Percentiles rank a stretch among this genome's conserved stretches.
phyloP scores from a whole-genome alignment of 2,888 invertebrate genomes.

The Ryuthela nishihirai region DNA sequence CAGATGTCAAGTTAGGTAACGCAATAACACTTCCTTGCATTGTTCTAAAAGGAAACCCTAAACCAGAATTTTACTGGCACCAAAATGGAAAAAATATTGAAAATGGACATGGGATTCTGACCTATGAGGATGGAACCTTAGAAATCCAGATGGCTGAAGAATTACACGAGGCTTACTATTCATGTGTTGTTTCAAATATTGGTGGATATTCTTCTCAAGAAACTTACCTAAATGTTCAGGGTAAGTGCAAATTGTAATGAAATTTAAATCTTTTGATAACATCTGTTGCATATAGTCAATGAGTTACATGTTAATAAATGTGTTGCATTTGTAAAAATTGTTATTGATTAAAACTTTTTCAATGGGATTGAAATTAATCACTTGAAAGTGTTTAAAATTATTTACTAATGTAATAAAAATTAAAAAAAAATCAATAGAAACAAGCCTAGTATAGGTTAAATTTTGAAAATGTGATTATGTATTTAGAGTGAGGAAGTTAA shows the following conservation, averaged over 20 bases:
- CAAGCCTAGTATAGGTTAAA: no score
- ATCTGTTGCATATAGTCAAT: no score
- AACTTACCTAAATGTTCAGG: constrained; percentile 20
- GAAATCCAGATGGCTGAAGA: constrained; percentile 18
- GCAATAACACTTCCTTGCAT: constrained; percentile 51
- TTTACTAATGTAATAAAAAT: no score
- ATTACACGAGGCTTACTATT: constrained; percentile 20
- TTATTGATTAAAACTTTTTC: no score
- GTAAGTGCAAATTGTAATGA: no score
- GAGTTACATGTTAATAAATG: no score
- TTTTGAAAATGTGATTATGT: background rate
- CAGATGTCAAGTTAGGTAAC: constrained; percentile 51
- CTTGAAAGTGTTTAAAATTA: no score
- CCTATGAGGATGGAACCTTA: constrained; percentile 18
- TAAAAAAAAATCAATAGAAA: no score
- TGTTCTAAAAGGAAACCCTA: constrained; percentile 52
- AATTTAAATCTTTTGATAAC: no score
- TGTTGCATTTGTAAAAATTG: no score
- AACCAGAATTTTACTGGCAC: constrained; percentile 50
- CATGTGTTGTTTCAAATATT: constrained; percentile 22
- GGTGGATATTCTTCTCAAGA: constrained; percentile 27
- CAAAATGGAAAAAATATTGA: constrained; percentile 45
- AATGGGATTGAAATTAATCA: no score
- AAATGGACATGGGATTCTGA: constrained; percentile 26
- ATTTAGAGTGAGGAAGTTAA: background rate